Base-by-base conservation (phyloP, 2,797 vertebrate genomes). In the Peromyscus melanophrys region DNA sequence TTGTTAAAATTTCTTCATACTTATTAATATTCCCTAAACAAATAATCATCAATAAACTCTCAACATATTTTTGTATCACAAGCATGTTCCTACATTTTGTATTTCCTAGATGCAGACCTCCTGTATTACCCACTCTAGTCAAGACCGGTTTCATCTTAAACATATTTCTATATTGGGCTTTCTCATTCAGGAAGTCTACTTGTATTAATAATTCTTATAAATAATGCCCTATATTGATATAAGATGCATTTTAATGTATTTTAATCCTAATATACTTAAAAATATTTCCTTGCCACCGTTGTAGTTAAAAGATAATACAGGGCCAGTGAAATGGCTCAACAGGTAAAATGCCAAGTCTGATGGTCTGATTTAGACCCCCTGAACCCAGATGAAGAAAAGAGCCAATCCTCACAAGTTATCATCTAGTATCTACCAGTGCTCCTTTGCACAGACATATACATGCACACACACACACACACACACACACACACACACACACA, bases 191-290 rank as follows among this genome's bases (percentile, higher is more conserved):
- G 4, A 77, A 75, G 34, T 37, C 34, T 77, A 88, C 19, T 81
- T 96, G 63, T 37, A 55, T 83, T 55, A 89, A 75, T 94, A 76
- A 85, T 94, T 84, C 17, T 71, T 71, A 13, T 86, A 19, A 92
- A 73, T 3, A 43, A 77, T 40, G 81, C 16, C 4, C 13, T 88
- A 21, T 49, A 69, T 34, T 67, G 59, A 78, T 7, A 29, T 27
- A 69, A 11, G 40, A 71, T 0, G 31, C 81, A 65, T 73, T 85
- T 13, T 13, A 85, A n/a, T 67, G 3, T 82, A 65, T 86, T 78
- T 89, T 86, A 76, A 23, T 8, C 21, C 1, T 65, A 94, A 49
- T 16, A 11, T 43, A 78, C 85, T 82, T 96, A 40, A 96, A 90
- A 83, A 17, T 63, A 87, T 57, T 69, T 90, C 21, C 55, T 65